A percentile compares a stretch with the other conserved stretches of the same genome.
Evolutionary conservation across 2,888 invertebrate species (phyloP).

Genomic region (Calameuta idolon): DNA sequence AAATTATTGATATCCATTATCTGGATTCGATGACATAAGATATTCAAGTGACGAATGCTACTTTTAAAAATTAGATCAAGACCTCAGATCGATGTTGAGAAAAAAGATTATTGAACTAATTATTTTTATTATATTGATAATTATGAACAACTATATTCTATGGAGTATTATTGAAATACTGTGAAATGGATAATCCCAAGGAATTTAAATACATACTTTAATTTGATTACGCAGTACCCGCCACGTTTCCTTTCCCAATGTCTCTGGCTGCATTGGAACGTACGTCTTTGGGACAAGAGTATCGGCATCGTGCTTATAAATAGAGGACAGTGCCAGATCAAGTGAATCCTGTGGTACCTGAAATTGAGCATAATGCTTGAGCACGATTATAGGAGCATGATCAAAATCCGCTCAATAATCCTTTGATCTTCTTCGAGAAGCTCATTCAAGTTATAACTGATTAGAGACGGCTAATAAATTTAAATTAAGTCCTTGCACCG

Average conservation of each 20-base stretch:
- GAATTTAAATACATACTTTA: slow-evolving; percentile 39
- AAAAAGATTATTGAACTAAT: too few relatives aligned
- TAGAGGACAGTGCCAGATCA: slow-evolving; percentile 75
- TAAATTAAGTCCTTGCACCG: not conserved
- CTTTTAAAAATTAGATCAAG: not conserved
- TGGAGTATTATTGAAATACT: too few relatives aligned
- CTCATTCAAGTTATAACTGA: not conserved
- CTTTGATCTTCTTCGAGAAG: not conserved
- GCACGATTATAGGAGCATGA: not conserved
- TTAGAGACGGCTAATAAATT: not conserved
- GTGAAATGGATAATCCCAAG: too few relatives aligned
- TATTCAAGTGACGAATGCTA: not conserved
- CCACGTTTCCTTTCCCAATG: slow-evolving; percentile 75
- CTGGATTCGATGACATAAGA: slow-evolving; percentile 18
- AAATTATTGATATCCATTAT: slow-evolving; percentile 45
- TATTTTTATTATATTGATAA: too few relatives aligned
- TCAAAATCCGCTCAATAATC: not conserved
- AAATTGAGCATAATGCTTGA: slow-evolving; percentile 15
- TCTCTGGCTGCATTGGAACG: slow-evolving; percentile 76
- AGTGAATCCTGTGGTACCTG: slow-evolving; percentile 77
- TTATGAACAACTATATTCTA: too few relatives aligned
- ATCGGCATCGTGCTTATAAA: slow-evolving; percentile 77
- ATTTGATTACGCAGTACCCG: slow-evolving; percentile 74
- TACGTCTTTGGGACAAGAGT: slow-evolving; percentile 63
- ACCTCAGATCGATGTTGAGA: not conserved